These are phyloP conservation scores for Lethrus apterus DNA, from an alignment of 1,140 invertebrate genomes.

Conservation along the genomic window DNA sequence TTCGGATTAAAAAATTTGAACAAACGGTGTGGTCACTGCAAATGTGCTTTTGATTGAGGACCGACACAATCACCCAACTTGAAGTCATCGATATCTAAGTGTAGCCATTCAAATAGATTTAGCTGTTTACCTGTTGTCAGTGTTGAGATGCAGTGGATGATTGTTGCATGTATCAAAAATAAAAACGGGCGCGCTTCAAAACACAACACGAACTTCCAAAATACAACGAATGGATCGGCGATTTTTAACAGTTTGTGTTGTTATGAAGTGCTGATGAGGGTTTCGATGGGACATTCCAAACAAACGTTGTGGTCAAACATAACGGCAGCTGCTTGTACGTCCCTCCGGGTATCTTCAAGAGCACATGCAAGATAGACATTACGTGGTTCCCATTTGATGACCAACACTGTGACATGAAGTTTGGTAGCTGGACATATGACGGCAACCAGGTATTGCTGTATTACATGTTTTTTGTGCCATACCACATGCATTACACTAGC, in stretches of 20 bases:
- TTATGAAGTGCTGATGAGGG: conserved; percentile 86
- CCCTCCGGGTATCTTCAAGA: conserved; percentile 97
- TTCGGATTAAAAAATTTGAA: too few species aligned
- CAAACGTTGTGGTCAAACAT: conserved; percentile 92
- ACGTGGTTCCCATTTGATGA: conserved; percentile 99
- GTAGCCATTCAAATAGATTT: conserved; percentile 4
- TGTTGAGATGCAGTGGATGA: conserved; percentile 20
- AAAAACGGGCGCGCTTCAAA: neutral
- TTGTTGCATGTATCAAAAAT: conserved; percentile 24
- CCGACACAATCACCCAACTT: conserved; percentile 13
- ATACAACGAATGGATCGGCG: conserved; percentile 5
- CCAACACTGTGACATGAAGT: conserved; percentile 94
- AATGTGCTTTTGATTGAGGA: neutral
- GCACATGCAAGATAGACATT: conserved; percentile 98
- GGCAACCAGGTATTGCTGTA: conserved; percentile 69
- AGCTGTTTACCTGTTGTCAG: conserved; percentile 9
- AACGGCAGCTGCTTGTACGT: conserved; percentile 95
- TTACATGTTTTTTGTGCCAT: conserved; percentile 4
- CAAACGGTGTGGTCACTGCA: neutral
- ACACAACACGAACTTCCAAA: neutral
- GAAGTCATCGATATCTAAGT: conserved; percentile 9
- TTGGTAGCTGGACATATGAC: conserved; percentile 92
- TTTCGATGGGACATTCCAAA: conserved; percentile 96
- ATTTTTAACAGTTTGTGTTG: conserved; percentile 38
- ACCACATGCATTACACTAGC: neutral